Evolutionary conservation across 2,888 invertebrate genomes (phyloP), one percentile per base, ranked within the genome.

Genomic region (Platerodrilus igneus): DNA sequence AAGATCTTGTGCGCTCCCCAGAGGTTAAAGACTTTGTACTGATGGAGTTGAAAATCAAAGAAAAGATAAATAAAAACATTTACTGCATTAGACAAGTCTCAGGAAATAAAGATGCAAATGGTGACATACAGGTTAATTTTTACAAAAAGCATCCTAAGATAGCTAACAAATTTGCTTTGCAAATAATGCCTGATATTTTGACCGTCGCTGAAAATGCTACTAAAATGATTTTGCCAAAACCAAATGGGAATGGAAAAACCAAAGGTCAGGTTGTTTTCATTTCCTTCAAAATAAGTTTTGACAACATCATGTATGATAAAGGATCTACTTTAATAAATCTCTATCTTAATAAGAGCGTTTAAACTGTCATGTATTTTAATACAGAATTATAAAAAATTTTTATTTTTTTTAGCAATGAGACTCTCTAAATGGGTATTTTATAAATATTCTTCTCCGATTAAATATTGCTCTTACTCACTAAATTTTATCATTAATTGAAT

Each of bases 1-100:
- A 42, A 34, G 37, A 42, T 37, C 34, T 42, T 33, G 32, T 38
- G 29, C 42, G 42, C 36, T 32, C 26, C 27, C 27, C 41, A 41
- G 28, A 32, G 26, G 37, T 32, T 30, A 10, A 11, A 30, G 30
- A 30, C 11, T 30, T 30, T 30, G 30, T 30, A 30, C 8, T 30
- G 18, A 17, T 28, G 16, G 4, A 28, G n/a, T 28, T 28, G 14
- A 28, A 28, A 28, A 28, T 28, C 3, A 28, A 9, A 30, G 30
- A 30, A 19, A 30, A 30, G 3, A 30, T 9, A 2, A 30, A 30
- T 3, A 30, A 30, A n/a, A 30, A 18, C 4, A 17, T 30, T 30
- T 30, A 30, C 19, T 30, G 19, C 30, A 10, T 30, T 30, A 20
- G 10, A 9, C 10, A 10, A 30, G 30, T 22, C 22, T 22, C n/a